Evolutionary conservation across 1,140 invertebrate species (phyloP), one percentile per base, ranked within the genome.

Genomic region (Oryctes rhinoceros): DNA sequence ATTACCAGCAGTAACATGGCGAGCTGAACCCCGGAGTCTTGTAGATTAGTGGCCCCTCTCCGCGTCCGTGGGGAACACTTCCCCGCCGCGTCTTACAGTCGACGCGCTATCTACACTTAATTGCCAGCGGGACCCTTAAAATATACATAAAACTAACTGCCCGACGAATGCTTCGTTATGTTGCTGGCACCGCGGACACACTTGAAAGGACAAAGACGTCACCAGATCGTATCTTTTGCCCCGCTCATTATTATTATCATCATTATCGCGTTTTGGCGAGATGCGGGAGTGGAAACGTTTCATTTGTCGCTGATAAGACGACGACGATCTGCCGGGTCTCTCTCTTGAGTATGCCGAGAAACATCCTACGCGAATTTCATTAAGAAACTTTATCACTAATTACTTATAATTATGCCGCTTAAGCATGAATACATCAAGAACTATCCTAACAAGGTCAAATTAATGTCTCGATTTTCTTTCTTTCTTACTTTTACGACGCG

Each of bases 51-150:
- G 84, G 81, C 81, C 83, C 81, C 83, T 82, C 81, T 77, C 81
- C 78, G 76, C 78, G 80, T 85, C 84, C 84, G 83, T 82, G 79
- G 84, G 84, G 84, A 85, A 83, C 84, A 85, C 84, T 85, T 84
- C 81, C 82, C 79, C 81, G 81, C 76, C 81, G 80, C 84, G 82
- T 84, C 82, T 84, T 84, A 84, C 82, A 80, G 77, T 82, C 78
- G 79, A 78, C 59, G 80, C 81, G 84, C 82, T 83, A 84, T 83
- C 82, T 79, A 44, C 79, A 80, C 76, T 80, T 84, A 84, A 84
- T 84, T 83, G 82, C 80, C 82, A 75, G 59, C 81, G 65, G 77
- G 82, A 81, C 82, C 79, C 80, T 80, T 83, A 79, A 83, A 83
- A 83, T 79, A 81, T 79, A 80, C 80, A 81, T 83, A 83, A 83